Evolutionary conservation across 2,113 vertebrate species (phyloP), one percentile per base, ranked within the genome.

Genomic region (Proteles cristata): DNA sequence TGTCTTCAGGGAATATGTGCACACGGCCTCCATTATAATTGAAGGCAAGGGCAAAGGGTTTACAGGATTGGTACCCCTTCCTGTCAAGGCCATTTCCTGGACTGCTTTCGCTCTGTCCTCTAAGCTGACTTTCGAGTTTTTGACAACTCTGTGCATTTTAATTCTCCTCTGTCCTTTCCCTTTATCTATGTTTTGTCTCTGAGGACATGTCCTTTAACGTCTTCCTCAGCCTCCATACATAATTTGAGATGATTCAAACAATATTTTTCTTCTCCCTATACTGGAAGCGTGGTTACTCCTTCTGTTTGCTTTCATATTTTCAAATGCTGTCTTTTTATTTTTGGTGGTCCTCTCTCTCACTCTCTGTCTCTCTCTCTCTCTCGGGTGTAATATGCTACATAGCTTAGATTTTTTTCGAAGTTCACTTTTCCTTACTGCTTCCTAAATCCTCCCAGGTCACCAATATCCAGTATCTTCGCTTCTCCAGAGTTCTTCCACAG

Each of bases 401-500:
- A 97, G 96, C 92, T 97, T 97, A 97, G 97, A 71, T 93, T 96
- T 97, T 97, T 97, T 98, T 97, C 80, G 12, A 83, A 98, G 97
- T 96, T 98, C 97, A 93, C 95, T 96, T 96, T 97, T 97, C 97
- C 96, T 98, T 97, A 98, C 97, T 97, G 86, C 97, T 97, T 98
- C 97, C 97, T 98, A 96, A 98, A 97, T 97, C 97, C 97, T 98
- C 98, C 96, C 98, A 98, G 97, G 97, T 98, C 95, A 98, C 96
- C 98, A 97, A 96, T 97, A 94, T 98, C 97, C 85, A 93, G 97
- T 97, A 68, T 98, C 97, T 97, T 98, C 84, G 94, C 97, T 98
- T 94, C 97, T 97, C 93, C 98, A 97, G 98, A 97, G 97, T 98
- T 98, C 97, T 98, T 97, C 97, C 97, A 96, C 97, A 98, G 98